These are phyloP conservation scores for Pipra filicauda DNA, from an alignment of 2,113 vertebrate species.

Conservation along the genomic window DNA sequence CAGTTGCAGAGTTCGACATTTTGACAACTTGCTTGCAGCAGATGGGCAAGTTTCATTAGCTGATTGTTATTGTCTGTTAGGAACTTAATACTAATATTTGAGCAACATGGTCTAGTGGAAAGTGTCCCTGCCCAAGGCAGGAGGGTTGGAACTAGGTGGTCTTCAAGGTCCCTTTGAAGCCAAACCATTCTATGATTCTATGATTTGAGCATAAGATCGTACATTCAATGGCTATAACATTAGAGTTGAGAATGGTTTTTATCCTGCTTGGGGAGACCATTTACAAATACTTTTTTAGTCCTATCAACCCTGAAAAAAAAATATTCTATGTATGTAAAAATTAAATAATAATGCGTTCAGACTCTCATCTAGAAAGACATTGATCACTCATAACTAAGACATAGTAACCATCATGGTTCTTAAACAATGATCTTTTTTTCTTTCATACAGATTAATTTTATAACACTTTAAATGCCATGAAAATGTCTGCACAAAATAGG, in stretches of 20 bases:
- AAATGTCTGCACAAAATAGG: background rate
- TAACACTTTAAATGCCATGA: background rate
- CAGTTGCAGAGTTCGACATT: background rate
- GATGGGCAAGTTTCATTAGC: background rate
- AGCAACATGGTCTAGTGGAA: background rate
- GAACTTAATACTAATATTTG: background rate
- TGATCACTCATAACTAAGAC: background rate
- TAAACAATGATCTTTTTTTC: background rate
- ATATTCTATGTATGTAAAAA: background rate
- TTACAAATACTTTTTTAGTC: background rate
- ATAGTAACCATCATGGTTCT: background rate
- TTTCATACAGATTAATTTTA: background rate
- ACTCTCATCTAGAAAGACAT: background rate
- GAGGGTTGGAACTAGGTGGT: background rate
- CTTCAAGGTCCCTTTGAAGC: background rate
- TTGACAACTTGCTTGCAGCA: background rate
- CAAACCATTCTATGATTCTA: background rate
- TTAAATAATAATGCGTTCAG: background rate
- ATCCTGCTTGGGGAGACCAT: background rate
- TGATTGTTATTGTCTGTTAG: background rate
- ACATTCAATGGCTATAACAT: background rate
- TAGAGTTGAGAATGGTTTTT: background rate
- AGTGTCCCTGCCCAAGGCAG: background rate
- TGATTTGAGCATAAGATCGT: background rate
- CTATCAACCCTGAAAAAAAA: background rate